phyloP scores from a whole-genome alignment of 2,888 invertebrate genomes.

The Polymixis flavicincta region DNA sequence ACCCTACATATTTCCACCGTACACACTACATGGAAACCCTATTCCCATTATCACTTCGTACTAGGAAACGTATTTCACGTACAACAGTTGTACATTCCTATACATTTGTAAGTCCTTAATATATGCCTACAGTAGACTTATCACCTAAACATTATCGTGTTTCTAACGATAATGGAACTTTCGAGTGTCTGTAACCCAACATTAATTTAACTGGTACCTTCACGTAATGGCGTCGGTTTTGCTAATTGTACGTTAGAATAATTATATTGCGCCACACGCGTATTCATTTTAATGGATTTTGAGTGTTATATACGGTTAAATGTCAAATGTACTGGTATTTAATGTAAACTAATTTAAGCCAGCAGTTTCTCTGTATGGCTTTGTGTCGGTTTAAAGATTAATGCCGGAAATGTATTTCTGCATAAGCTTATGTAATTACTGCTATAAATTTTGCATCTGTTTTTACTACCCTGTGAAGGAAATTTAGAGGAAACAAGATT shows the following conservation, averaged over 20 bases:
- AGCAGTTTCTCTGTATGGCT: conserved; percentile 49
- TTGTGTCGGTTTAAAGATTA: conserved; percentile 53
- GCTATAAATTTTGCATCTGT: conserved; percentile 21
- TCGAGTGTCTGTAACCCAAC: conserved; percentile 88
- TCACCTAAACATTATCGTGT: conserved; percentile 83
- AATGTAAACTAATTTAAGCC: conserved; percentile 68
- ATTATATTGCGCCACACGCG: conserved; percentile 85
- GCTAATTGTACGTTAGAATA: conserved; percentile 89
- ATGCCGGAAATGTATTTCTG: conserved; percentile 46
- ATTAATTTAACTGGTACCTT: conserved; percentile 89
- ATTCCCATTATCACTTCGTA: conserved; percentile 54
- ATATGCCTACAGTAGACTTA: conserved; percentile 73
- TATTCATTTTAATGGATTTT: conserved; percentile 86
- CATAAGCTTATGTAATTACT: conserved; percentile 27
- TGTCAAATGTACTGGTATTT: conserved; percentile 74
- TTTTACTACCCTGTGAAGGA: neutral
- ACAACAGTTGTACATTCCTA: conserved; percentile 52
- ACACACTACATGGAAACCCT: conserved; percentile 50
- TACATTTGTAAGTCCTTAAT: conserved; percentile 55
- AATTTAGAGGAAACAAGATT: neutral
- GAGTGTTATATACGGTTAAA: conserved; percentile 77
- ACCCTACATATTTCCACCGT: neutral
- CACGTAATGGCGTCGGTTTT: conserved; percentile 89
- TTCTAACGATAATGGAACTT: conserved; percentile 90
- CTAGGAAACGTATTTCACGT: conserved; percentile 61